Evolutionary conservation across 2,797 vertebrate genomes (phyloP).

Genomic region (Acanthurus tractus): DNA sequence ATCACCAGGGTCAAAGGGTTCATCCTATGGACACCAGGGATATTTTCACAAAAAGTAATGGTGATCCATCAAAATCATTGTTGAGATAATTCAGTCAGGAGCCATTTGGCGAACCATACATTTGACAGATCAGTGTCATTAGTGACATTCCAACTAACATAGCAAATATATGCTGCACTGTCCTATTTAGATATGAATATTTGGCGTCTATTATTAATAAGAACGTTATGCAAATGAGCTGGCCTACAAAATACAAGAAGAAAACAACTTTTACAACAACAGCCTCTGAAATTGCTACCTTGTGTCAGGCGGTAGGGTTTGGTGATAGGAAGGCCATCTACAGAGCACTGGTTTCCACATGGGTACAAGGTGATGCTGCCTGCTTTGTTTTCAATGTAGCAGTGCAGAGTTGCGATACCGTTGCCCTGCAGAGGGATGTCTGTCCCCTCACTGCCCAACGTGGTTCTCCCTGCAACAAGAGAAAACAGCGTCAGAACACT

Average conservation of each 20-base stretch:
- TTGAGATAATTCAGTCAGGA: too few species aligned
- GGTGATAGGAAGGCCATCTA: conserved; percentile 87
- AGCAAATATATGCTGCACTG: not conserved
- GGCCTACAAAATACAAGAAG: too few species aligned
- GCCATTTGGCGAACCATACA: too few species aligned
- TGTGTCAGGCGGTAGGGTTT: conserved; percentile 91
- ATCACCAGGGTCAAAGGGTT: too few species aligned
- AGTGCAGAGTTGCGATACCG: conserved; percentile 89
- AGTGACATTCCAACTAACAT: not conserved
- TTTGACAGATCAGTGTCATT: too few species aligned
- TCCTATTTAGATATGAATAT: not conserved
- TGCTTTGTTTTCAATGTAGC: conserved; percentile 92
- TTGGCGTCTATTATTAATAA: not conserved
- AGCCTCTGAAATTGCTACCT: conserved; percentile 82
- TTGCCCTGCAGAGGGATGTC: conserved; percentile 92
- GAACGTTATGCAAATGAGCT: too few species aligned
- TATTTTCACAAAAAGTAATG: too few species aligned
- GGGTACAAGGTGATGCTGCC: conserved; percentile 92
- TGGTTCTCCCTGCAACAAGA: conserved; percentile 88
- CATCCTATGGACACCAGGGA: too few species aligned
- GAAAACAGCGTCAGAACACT: conserved; percentile 50
- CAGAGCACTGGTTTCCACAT: conserved; percentile 91
- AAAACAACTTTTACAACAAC: too few species aligned
- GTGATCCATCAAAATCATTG: too few species aligned
- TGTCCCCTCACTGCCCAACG: conserved; percentile 88